Evolutionary conservation across 2,797 vertebrate species (phyloP), one percentile per base, ranked within the genome.

Genomic region (Danio tinwini): DNA sequence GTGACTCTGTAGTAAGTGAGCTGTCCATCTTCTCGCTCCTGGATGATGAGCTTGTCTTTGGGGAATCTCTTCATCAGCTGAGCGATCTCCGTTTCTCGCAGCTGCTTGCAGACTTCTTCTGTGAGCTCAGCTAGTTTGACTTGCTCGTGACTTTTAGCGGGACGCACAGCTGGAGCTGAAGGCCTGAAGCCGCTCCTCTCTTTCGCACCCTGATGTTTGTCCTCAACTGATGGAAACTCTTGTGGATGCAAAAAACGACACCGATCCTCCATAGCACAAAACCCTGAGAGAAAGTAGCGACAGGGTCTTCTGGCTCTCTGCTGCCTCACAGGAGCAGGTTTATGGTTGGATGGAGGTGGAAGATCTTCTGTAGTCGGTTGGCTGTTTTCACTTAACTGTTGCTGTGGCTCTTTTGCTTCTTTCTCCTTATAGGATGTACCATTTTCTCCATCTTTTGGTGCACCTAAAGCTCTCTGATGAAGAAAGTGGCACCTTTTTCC

Each of bases 231-330:
- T 1, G 87, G 88, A 1, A 88, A 68, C 76, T 89, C 85, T 0
- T 87, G 82, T 1, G 94, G 95, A 84, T 96, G 95, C 91, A 89
- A 93, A 84, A 94, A 95, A 49, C 92, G 93, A 83, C 95, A 96
- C 50, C 90, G 85, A 49, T 92, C 91, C 53, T 95, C 95, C 94
- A 95, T 94, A 14, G 88, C 80, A 77, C 95, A 96, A 87, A 91
- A 90, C 39, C 95, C 95, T n/a, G 93, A 91, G 5, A 95, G 82
- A 68, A 94, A 95, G 86, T 94, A 96, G 40, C 93, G 93, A 67
- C 94, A 95, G 5, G 91, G 85, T 13, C 88, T 47, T 21, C 71
- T 77, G 42, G 61, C 7, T 73, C 75, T 37, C 45, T 59, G 13
- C 16, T 63, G 76, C 47, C 74, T 81, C 49, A 52, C 73, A 6